phyloP scores from a whole-genome alignment of 2,113 vertebrate genomes.

The Aleadryas rufinucha region DNA sequence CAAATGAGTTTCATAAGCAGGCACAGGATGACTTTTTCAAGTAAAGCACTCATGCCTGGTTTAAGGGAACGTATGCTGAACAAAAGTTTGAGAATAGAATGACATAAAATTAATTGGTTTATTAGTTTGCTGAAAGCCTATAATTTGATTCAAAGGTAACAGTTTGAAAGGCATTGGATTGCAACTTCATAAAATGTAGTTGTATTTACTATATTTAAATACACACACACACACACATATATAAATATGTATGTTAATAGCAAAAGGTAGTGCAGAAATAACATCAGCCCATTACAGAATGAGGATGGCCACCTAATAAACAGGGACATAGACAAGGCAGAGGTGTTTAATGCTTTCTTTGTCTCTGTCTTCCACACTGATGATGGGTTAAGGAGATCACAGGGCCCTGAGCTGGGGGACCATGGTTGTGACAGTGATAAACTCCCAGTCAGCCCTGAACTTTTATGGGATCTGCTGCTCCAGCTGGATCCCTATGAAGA shows the following conservation, averaged over 20 bases:
- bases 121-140: neutral
- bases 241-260: too few relatives aligned
- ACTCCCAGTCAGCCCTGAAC: neutral
- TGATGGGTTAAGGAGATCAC: neutral
- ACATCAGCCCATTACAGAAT: neutral
- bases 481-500: neutral
- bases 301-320: neutral
- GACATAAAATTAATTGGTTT: neutral
- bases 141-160: neutral
- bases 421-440: neutral
- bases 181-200: neutral
- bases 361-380: neutral
- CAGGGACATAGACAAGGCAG: neutral
- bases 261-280: neutral
- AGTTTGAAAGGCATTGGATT: neutral
- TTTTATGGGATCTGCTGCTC: neutral
- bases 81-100: neutral
- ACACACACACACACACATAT: fast-evolving
- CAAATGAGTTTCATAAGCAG: neutral
- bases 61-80: neutral
- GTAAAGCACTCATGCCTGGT: neutral
- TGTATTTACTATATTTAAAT: neutral
- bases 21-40: neutral
- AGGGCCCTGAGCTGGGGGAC: neutral
- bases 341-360: neutral